phyloP scores from a whole-genome alignment of 1,140 invertebrate species.

The Harlomillsia oculata region DNA sequence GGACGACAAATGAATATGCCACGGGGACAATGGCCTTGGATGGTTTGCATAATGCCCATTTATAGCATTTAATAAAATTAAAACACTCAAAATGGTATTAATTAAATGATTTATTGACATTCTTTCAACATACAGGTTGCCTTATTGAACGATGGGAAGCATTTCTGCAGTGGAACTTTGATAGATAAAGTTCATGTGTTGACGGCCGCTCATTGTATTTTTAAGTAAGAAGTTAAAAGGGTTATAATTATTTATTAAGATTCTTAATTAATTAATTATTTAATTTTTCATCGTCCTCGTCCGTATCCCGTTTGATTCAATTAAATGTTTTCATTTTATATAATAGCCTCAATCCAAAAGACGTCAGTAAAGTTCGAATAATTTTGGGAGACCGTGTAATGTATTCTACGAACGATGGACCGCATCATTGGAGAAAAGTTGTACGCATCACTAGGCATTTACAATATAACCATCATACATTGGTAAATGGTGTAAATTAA shows the following conservation, averaged over 20 bases:
- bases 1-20: constrained; percentile 13
- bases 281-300: no score
- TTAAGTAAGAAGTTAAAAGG: constrained; percentile 2
- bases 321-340: background rate
- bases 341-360: background rate
- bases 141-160: constrained; percentile 11
- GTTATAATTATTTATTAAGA: no score
- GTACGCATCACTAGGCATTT: constrained; percentile 14
- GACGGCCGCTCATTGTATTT: constrained; percentile 16
- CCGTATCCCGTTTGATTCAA: background rate
- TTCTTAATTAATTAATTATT: no score
- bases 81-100: background rate
- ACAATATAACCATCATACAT: constrained; percentile 14
- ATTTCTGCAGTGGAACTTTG: constrained; percentile 20
- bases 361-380: constrained; percentile 9
- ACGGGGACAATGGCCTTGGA: constrained; percentile 24
- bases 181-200: constrained; percentile 20
- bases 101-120: background rate
- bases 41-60: background rate
- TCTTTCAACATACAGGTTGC: constrained; percentile 16
- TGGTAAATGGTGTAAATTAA: no score
- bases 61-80: background rate
- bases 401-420: constrained; percentile 12
- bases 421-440: constrained; percentile 20
- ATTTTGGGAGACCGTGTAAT: constrained; percentile 21